Base-by-base conservation (phyloP, 2,797 vertebrate species). In the Botia kubotai region DNA sequence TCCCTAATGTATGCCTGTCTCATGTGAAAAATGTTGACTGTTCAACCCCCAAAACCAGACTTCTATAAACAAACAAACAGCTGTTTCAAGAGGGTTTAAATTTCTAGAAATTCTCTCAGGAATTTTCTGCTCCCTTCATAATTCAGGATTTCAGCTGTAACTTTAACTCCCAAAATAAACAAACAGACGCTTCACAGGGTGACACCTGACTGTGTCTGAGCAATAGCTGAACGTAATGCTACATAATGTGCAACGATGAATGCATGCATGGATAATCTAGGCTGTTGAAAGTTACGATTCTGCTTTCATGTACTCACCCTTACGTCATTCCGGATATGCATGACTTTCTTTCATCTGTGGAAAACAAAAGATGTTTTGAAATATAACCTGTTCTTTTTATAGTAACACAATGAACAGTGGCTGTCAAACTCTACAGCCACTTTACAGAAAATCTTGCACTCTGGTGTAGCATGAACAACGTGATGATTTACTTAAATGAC, bases 61-160 rank as follows among this genome's bases (percentile, higher is more conserved):
- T 70, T 63, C 19, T 29, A 92, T 87, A 91, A 90, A 80, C 89
- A 91, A 90, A 92, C 90, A 91, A 80, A 90, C 87, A 88, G 89
- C 90, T 93, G 91, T 92, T 93, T 92, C 91, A 89, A 87, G 88
- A 87, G 79, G 87, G 86, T 87, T 91, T 88, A 86, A 79, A 84
- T 92, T 90, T 93, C 87, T 84, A 81, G 85, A 80, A 75, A 90
- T 85, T 85, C 87, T 71, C 67, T 29, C 43, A 33, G 63, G 63
- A 23, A 14, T 52, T 91, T 88, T 86, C 84, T 87, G 87, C 86
- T 88, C 90, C 78, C 85, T 80, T 89, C 87, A 91, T 87, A 89
- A 89, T 87, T 91, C 90, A 91, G 89, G 90, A 90, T 77, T 92
- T 92, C 91, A 90, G 86, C 72, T 84, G 90, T 82, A 36, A 17